phyloP scores from a whole-genome alignment of 2,797 vertebrate species.

The Pangasius sanitwongsei region DNA sequence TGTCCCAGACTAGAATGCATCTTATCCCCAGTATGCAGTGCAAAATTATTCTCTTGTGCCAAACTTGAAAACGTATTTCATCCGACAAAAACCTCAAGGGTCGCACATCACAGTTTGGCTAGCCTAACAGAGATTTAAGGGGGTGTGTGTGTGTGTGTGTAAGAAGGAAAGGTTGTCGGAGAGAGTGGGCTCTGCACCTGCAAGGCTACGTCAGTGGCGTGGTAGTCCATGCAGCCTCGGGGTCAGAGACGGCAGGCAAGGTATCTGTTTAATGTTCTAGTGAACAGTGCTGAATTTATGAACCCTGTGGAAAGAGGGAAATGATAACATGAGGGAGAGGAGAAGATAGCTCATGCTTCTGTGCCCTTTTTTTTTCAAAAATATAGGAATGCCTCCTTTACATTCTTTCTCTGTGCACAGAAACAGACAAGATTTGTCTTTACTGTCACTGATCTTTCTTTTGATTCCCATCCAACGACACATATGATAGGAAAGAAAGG shows the following conservation, averaged over 20 bases:
- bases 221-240: constrained; percentile 56
- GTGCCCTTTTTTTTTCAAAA: constrained; percentile 26
- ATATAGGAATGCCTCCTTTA: constrained; percentile 44
- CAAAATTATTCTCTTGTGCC: constrained; percentile 31
- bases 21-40: constrained; percentile 21
- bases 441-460: constrained; percentile 8
- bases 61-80: constrained; percentile 45
- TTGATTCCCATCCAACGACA: not conserved
- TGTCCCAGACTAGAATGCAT: constrained; percentile 16
- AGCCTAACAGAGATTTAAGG: constrained; percentile 49
- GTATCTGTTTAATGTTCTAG: constrained; percentile 65
- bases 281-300: constrained; percentile 65
- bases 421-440: constrained; percentile 15
- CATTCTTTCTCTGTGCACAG: constrained; percentile 40
- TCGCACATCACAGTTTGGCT: constrained; percentile 37
- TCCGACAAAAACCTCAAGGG: constrained; percentile 40
- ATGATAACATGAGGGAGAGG: constrained; percentile 46
- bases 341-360: constrained; percentile 56
- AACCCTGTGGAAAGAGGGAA: constrained; percentile 46
- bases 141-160: constrained; percentile 1
- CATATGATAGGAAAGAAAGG: not conserved
- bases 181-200: constrained; percentile 59
- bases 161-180: constrained; percentile 18
- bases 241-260: constrained; percentile 60
- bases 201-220: constrained; percentile 63